Evolutionary conservation across 2,888 invertebrate genomes (phyloP).

Genomic region (Germaria angustata): DNA sequence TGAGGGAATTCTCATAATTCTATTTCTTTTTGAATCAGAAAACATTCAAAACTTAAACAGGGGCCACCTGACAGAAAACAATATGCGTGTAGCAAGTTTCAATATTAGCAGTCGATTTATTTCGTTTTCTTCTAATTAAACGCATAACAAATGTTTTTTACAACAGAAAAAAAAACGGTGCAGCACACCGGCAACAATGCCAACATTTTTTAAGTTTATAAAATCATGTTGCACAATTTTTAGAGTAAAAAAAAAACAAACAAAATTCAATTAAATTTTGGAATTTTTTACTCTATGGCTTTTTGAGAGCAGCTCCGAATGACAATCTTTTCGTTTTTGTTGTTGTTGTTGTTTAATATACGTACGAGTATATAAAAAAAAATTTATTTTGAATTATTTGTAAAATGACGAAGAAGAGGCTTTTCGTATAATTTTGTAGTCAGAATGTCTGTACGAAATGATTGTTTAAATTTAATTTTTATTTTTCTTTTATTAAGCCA

Average conservation of each 20-base stretch:
- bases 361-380: too few relatives aligned
- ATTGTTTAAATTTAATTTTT: conserved; percentile 30
- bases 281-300: neutral
- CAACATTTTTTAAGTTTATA: neutral
- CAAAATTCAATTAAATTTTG: conserved; percentile 58
- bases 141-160: conserved; percentile 44
- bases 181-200: conserved; percentile 5
- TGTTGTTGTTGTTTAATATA: neutral
- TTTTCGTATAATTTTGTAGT: conserved; percentile 11
- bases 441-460: conserved; percentile 53
- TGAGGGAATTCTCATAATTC: conserved; percentile 11
- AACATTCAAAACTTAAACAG: neutral
- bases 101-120: neutral
- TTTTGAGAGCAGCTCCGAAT: conserved; percentile 33
- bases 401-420: neutral
- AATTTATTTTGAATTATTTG: conserved; percentile 26
- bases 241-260: neutral
- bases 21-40: neutral
- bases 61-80: conserved; percentile 39
- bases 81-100: conserved; percentile 47
- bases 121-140: conserved; percentile 47
- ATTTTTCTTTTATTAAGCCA: conserved; percentile 35
- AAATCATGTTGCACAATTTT: conserved; percentile 57
- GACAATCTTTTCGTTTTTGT: conserved; percentile 33
- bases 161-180: neutral